phyloP scores from a whole-genome alignment of 2,113 vertebrate species.

The Pogona vitticeps region DNA sequence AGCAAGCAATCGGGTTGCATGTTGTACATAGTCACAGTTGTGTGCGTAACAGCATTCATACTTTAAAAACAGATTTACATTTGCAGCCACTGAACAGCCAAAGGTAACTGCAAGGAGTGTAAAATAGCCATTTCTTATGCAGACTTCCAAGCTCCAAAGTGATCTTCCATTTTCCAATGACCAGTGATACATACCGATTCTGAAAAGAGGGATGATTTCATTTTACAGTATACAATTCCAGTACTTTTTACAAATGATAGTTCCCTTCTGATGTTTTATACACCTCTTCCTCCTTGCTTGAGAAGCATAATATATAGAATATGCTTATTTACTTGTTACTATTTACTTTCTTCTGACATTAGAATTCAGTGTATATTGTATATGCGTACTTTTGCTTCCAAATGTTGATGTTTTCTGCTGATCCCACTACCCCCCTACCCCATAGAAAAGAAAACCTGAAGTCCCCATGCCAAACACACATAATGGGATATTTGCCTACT shows the following conservation, averaged over 20 bases:
- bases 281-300: background rate
- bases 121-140: background rate
- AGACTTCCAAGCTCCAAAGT: background rate
- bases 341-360: background rate
- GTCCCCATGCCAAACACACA: background rate
- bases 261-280: conserved; percentile 4
- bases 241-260: background rate
- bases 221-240: conserved; percentile 8
- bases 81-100: conserved; percentile 30
- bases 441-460: background rate
- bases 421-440: too few species aligned
- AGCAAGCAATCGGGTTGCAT: conserved; percentile 28
- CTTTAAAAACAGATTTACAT: conserved; percentile 37
- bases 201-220: conserved; percentile 7
- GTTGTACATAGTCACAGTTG: conserved; percentile 29
- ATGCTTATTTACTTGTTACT: background rate
- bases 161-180: background rate
- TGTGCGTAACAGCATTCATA: background rate
- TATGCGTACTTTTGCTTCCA: background rate
- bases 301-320: background rate
- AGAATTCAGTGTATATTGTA: background rate
- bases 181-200: background rate
- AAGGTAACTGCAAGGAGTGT: conserved; percentile 19
- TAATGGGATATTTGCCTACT: too few species aligned
- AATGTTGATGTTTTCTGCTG: background rate